Evolutionary conservation across 2,888 invertebrate species (phyloP), one percentile per base, ranked within the genome.

Genomic region (Uloborus plumipes): DNA sequence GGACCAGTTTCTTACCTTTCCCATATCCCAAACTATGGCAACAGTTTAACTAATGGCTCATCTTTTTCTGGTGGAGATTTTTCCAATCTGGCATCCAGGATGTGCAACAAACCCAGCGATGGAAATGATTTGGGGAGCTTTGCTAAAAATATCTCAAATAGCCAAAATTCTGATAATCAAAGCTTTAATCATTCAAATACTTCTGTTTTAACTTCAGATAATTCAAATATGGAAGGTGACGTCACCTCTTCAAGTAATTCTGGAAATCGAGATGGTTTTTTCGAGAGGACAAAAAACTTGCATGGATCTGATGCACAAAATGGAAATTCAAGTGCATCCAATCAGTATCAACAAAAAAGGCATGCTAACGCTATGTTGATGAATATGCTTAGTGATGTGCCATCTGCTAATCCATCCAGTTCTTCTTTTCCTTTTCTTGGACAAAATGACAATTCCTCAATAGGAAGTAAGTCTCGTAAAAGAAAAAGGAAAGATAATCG

Each of bases 401-500:
- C 86, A 15, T 76, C 86, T 14, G 86, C 86, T n/a, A 86, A 85
- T 51, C 67, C 83, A 14, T 76, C 79, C 16, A 76, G 81, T 64
- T 50, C 80, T 31, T 78, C 77, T 50, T 84, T 82, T 76, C 84
- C 84, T 49, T 84, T 83, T 74, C 75, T 81, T 26, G 58, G 79
- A 7, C 71, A 83, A 11, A 71, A 39, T 50, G 82, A 71, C 13
- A 73, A 58, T 55, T 47, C 50, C 22, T 65, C 77, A 15, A 16
- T n/a, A 26, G 26, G 53, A n/a, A 79, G 84, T 62, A 86, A 86
- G 62, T 84, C 84, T 26, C 82, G 85, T 31, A 87, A 87, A 72
- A 84, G 87, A 14, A 87, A 87, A 69, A 83, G 75, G 16, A 78
- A 78, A 31, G 86, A 86, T n/a, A 88, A 87, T 73, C 85, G 88